Evolutionary conservation across 2,888 invertebrate genomes (phyloP), one percentile per base, ranked within the genome.

Genomic region (Tenthredo amoena): DNA sequence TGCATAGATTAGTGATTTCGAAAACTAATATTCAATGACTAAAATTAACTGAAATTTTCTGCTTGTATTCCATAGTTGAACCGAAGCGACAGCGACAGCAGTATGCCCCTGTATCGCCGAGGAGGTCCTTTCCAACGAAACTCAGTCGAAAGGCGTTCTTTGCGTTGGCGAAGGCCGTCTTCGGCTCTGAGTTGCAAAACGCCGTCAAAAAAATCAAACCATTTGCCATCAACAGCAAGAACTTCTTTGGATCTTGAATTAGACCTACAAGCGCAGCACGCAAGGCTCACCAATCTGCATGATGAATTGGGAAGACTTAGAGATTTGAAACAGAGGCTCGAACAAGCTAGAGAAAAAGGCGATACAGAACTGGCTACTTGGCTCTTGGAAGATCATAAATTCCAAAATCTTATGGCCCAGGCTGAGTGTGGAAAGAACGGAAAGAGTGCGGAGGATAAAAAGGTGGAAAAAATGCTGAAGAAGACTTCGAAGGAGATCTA

Each of bases 21-120:
- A 34, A 81, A 62, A 21, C 12, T 62, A 26, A 26, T 12, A 21
- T 21, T 15, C 10, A 26, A 62, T 37, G n/a, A 58, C 15, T n/a
- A 37, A 9, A 15, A 37, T 85, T 83, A n/a, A 55, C 5, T 2
- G 47, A 76, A 79, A 68, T 37, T 76, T 37, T 84, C 86, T 15
- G 47, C 55, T 55, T 72, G 7, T 37, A 34, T n/a, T 26, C 91
- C 92, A 6, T 95, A 98, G 96, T 94, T 99, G 90, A 99, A 99
- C 93, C 96, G 99, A 89, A 99, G 99, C 92, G 99, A 99, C 94
- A 99, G 99, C 87, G 99, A 99, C 93, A 99, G 98, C 90, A 98
- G 98, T 68, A 99, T 99, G 98, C 98, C 98, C 68, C 95, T 98
- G 89, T 97, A 97, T 93, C 94, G 96, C 92, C 95, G 95, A 91